Evolutionary conservation across 2,888 invertebrate species (phyloP), one percentile per base, ranked within the genome.

Genomic region (Diplolepis rosae): DNA sequence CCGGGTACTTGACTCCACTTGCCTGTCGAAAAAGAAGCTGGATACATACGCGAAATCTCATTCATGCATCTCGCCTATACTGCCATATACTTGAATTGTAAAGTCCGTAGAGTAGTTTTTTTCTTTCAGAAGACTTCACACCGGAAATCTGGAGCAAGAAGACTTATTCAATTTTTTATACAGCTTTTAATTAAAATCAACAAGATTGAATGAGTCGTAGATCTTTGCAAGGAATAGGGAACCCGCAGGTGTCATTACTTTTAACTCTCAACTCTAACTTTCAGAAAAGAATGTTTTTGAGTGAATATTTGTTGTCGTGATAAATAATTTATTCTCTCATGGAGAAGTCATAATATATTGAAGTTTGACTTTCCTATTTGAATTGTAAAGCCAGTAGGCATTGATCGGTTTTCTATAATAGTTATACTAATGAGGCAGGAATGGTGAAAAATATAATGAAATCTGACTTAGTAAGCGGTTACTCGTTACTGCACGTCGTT

Each of bases 401-500:
- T 18, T 1, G 13, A 32, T 11, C 11, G 5, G 4, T 35, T 35
- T 32, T 56, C 4, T 9, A 32, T 18, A 32, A 18, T 3, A 18
- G 1, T 15, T 18, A 5, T 22, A n/a, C 24, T 56, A 56, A 56
- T 56, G 56, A 39, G 30, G 30, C 13, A 13, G 28, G 32, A 9
- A 30, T 30, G 11, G 22, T 32, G 32, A 56, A 56, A 56, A 56
- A 22, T 13, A 56, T 35, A 22, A 56, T 56, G 22, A 56, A 24
- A 35, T 35, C 35, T 13, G 22, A 35, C 13, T 56, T 18, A 18
- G 7, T 15, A 5, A n/a, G 39, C 39, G 45, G 5, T 45, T 35
- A 18, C 28, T 52, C 52, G 56, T 56, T 30, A 18, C 4, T 15
- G 3, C 56, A 35, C 18, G 56, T 15, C 32, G 32, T 56, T 56